Base-by-base conservation (phyloP, 1,140 invertebrate species). In the Drosophila persimilis region DNA sequence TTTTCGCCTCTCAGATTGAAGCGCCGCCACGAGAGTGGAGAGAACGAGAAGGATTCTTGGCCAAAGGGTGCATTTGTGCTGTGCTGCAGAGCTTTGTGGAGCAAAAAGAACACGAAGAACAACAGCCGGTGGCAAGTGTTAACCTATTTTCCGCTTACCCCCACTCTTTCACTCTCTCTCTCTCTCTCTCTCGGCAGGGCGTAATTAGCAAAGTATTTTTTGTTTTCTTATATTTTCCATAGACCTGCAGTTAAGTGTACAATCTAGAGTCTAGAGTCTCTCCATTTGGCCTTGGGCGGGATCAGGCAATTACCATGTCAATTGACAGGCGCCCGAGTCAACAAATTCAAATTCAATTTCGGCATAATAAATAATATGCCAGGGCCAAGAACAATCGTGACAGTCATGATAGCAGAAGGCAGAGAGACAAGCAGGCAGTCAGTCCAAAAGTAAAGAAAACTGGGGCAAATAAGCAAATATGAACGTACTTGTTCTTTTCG, bases 201-300 rank as follows among this genome's bases (percentile, higher is more conserved):
- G 74, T 89, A 89, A 89, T 88, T 89, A 89, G 84, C 78, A 77
- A 73, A 89, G 70, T 65, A 83, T 65, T 84, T 89, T 86, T 89
- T 67, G 62, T 61, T 69, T 47, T 67, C 62, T 77, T 67, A 71
- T 64, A 78, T 67, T 88, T 64, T 60, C 60, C 72, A 70, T 56
- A 64, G 45, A 39, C 26, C 15, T 73, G 70, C 51, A 72, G 72
- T 73, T 56, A 73, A 41, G 22, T 57, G 35, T 56, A 47, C 54
- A 26, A 3, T 26, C 24, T 57, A 51, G 26, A 45, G 59, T 52
- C 41, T 39, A 15, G 9, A 5, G 20, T 17, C 24, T 44, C 20
- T 26, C 13, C 50, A 62, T 20, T 41, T 48, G 61, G 22, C 43
- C 51, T 13, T 54, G 44, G 24, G 20, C 29, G 43, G 47, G 64